Percentiles rank a stretch among this genome's conserved stretches.
Conservation (phyloP, 2,113 vertebrate species). For the Halichoeres trimaculatus region DNA sequence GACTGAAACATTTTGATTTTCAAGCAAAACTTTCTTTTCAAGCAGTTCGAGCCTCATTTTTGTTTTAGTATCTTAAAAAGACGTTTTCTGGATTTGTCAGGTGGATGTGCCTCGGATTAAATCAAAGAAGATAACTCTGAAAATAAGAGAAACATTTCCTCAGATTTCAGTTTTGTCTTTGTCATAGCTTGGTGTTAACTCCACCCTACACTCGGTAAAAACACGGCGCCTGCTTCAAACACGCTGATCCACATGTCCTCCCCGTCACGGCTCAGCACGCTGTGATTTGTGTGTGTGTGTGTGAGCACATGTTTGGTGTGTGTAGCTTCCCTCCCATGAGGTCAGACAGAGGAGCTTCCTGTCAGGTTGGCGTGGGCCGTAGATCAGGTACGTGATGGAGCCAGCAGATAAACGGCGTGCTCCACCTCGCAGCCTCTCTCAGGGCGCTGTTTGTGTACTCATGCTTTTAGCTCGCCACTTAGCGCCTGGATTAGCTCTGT, state of each 20-base stretch:
- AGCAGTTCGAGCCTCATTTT: no score
- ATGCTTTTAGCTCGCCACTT: constrained; percentile 86
- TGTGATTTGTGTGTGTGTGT: constrained; percentile 24
- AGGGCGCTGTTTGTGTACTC: constrained; percentile 79
- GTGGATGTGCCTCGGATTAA: no score
- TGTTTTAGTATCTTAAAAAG: no score
- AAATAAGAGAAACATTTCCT: no score
- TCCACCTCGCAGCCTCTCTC: constrained; percentile 64
- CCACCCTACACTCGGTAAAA: no score
- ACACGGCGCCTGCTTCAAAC: neutral
- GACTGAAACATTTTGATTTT: no score
- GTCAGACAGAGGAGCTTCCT: constrained; percentile 62
- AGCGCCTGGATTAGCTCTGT: constrained; percentile 78
- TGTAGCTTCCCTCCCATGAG: constrained; percentile 44
- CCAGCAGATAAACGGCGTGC: constrained; percentile 71
- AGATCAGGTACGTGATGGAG: constrained; percentile 77
- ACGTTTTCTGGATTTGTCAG: no score
- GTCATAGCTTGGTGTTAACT: no score
- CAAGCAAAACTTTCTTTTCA: no score
- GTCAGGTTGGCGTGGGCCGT: constrained; percentile 62
- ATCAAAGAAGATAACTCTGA: no score
- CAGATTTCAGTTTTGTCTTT: no score
- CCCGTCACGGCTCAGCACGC: neutral
- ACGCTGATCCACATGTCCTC: neutral
- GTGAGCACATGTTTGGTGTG: neutral